phyloP scores from a whole-genome alignment of 2,888 invertebrate species.

The Abscondita cerata region DNA sequence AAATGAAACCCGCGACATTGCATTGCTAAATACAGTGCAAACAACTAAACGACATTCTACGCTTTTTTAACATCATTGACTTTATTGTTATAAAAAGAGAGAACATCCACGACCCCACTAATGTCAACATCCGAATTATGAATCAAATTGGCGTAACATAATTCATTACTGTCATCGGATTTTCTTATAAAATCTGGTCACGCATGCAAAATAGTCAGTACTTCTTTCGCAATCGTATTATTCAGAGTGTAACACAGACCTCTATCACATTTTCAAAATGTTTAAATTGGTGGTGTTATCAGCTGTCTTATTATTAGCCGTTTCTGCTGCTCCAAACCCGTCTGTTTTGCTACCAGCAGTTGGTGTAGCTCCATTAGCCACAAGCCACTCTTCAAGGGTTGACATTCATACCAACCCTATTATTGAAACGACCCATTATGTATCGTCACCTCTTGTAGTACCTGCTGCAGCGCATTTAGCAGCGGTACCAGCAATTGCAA shows the following conservation, averaged over 20 bases:
- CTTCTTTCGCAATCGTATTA: background rate
- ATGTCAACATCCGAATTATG: too few relatives aligned
- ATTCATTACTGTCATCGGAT: too few relatives aligned
- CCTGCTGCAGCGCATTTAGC: background rate
- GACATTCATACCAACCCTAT: constrained; percentile 34
- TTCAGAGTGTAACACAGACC: constrained; percentile 31
- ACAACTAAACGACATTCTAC: too few relatives aligned
- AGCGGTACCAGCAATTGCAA: background rate
- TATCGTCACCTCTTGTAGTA: background rate
- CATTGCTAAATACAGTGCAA: constrained; percentile 15
- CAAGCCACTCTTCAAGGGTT: constrained; percentile 36
- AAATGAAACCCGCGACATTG: constrained; percentile 19
- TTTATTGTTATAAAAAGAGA: too few relatives aligned
- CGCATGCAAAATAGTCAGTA: too few relatives aligned
- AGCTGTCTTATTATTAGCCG: constrained; percentile 64
- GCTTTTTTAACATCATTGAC: too few relatives aligned
- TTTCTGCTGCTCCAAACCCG: constrained; percentile 23
- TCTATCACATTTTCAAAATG: constrained; percentile 47
- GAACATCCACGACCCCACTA: too few relatives aligned
- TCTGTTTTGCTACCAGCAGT: constrained; percentile 18
- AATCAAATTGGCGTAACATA: too few relatives aligned
- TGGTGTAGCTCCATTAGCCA: constrained; percentile 35
- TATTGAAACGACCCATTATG: constrained; percentile 1
- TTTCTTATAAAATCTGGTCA: too few relatives aligned
- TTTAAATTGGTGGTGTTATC: constrained; percentile 59